Conservation (phyloP, 2,113 vertebrate genomes). For the Labeo catla region DNA sequence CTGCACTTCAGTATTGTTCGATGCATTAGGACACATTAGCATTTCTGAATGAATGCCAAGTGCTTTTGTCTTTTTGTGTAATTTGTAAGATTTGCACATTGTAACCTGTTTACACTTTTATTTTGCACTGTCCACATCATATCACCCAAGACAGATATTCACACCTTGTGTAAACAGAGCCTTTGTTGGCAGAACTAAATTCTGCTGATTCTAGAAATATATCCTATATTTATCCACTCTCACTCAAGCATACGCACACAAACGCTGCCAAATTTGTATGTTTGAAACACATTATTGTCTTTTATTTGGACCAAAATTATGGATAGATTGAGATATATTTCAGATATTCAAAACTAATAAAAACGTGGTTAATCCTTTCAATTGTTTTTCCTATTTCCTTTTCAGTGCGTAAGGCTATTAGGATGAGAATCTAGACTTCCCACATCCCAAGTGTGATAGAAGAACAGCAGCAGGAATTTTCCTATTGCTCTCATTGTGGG, state of each 20-base stretch:
- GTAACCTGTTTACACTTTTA: neutral
- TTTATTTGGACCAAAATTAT: neutral
- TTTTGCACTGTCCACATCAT: neutral
- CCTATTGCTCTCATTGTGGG: slow-evolving; percentile 73
- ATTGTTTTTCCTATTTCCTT: slow-evolving; percentile 15
- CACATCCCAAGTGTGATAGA: neutral
- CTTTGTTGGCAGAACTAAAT: neutral
- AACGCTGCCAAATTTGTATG: neutral
- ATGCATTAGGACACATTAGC: neutral
- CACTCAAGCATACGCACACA: neutral
- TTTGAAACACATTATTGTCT: neutral
- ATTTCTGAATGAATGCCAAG: neutral
- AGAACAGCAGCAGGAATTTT: slow-evolving; percentile 46
- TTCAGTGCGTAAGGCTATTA: neutral
- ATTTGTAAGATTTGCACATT: neutral
- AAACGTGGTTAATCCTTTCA: neutral
- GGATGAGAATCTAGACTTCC: slow-evolving; percentile 13
- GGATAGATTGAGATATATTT: neutral
- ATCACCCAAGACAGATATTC: neutral
- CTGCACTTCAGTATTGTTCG: neutral
- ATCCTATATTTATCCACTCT: neutral
- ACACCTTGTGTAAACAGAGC: neutral
- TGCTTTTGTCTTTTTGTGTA: neutral
- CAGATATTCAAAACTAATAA: neutral
- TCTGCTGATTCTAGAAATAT: neutral